Base-by-base conservation (phyloP, 2,797 vertebrate species). In the Carapus acus region DNA sequence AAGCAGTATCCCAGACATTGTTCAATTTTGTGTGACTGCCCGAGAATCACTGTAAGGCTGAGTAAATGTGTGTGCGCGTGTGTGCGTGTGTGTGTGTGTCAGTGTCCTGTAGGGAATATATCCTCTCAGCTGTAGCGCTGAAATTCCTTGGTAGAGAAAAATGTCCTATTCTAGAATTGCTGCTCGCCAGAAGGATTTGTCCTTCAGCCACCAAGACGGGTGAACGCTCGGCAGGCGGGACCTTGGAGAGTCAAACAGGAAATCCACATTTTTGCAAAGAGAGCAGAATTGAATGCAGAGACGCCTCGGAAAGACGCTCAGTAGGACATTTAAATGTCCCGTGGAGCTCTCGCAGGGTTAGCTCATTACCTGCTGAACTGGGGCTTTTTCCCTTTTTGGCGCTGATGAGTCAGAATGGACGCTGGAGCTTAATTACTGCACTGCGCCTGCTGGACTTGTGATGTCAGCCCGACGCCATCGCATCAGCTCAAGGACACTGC, bases 341-440 rank as follows among this genome's bases (percentile, higher is more conserved):
- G 42, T n/a, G n/a, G 64, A 62, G 59, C 24, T 60, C 71, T 62
- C 67, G 56, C 63, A 48, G 67, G 62, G 66, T 74, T 63, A 62
- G 56, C 70, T 71, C 58, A 49, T 70, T 74, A 84, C 71, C 70
- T 68, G 72, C 75, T 55, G 62, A 78, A 78, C 74, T 21, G 57
- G 36, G 53, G 69, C 16, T 67, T 27, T 27, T 27, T 27, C 9
- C 9, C 9, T 67, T 76, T 82, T 58, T 66, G 61, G 70, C 59
- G 58, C 40, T 49, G 75, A 75, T 53, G 78, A 77, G 76, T 77
- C 75, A 73, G 74, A 78, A 71, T 13, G 63, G 73, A 77, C 62
- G 61, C 77, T 27, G 45, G 64, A 52, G 69, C 67, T 76, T 83
- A 80, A 87, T 84, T 77, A 73, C 62, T 1, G 20, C 2, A n/a